Conservation (phyloP, 1,140 invertebrate species). For the Mizuhopecten yessoensis region DNA sequence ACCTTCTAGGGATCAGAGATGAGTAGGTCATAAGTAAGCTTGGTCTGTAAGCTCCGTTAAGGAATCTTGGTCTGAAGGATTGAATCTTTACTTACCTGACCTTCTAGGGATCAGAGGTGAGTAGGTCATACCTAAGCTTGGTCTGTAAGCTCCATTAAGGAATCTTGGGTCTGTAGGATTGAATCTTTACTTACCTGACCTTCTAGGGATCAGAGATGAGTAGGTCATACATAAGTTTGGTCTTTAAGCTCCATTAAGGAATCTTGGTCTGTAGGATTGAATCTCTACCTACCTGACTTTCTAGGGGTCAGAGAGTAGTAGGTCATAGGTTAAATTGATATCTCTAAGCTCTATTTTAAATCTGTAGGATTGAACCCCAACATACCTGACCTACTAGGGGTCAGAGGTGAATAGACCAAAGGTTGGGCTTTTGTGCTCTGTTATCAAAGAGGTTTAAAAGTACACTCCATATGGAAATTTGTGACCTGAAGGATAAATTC, state of each 20-base stretch:
- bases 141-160: neutral
- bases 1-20: conserved; percentile 75
- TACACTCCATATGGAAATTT: too few species aligned
- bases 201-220: conserved; percentile 76
- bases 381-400: conserved; percentile 62
- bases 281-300: conserved; percentile 79
- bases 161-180: too few species aligned
- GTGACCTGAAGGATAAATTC: too few species aligned
- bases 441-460: too few species aligned
- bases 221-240: neutral
- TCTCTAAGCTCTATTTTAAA: neutral
- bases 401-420: conserved; percentile 71
- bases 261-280: conserved; percentile 77
- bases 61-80: conserved; percentile 76
- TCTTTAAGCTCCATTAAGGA: neutral
- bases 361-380: too few species aligned
- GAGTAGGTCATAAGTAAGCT: conserved; percentile 53
- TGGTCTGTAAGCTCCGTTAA: neutral
- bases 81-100: conserved; percentile 79
- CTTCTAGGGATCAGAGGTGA: conserved; percentile 78
- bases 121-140: conserved; percentile 40
- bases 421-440: too few species aligned
- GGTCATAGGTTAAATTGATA: neutral
- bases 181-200: neutral
- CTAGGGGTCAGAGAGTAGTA: conserved; percentile 77